Evolutionary conservation across 2,888 invertebrate genomes (phyloP), one percentile per base, ranked within the genome.

Genomic region (Lysandra coridon): DNA sequence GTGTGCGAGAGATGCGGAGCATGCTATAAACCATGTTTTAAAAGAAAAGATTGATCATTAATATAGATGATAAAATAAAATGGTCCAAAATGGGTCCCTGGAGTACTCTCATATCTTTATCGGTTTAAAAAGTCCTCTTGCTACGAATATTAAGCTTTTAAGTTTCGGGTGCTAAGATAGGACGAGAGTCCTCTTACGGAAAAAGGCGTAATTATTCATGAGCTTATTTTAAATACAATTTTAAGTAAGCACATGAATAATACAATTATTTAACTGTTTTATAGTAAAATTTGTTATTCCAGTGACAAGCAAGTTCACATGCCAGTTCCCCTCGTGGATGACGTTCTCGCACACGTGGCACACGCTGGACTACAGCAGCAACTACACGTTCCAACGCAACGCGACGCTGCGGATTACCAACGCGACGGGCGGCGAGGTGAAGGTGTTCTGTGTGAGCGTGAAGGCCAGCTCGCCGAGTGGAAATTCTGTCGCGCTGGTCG

Each of bases 281-380:
- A 44, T 44, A 44, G 44, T 44, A 44, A 10, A 44, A 1, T 10
- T 49, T 49, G 10, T 10, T 0, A 49, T 88, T 95, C 80, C 95
- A 97, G 97, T 96, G 77, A 96, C 96, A 81, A 95, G 96, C 78
- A 95, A 96, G 81, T 96, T 96, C 89, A 97, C 96, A 92, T 98
- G 98, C 91, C 97, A 97, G 89, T 98, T 98, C 90, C 98, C 98
- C 2, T 95, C 96, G 33, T 98, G 98, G 98, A 96, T 98, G 93
- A 97, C 97, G 83, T 97, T 96, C 86, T 96, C 96, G 80, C 96
- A 96, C 87, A 97, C 98, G 85, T 98, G 98, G 98, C 98, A 98
- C 92, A 98, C 98, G 76, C 95, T 98, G 87, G 98, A 98, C 95
- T 97, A 97, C 90, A 96, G 97, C 86, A 96, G 97, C 86, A 97